A percentile compares a stretch with the other conserved stretches of the same genome.
Evolutionary conservation across 2,888 invertebrate species (phyloP).

Genomic region (Lissonota sp.): DNA sequence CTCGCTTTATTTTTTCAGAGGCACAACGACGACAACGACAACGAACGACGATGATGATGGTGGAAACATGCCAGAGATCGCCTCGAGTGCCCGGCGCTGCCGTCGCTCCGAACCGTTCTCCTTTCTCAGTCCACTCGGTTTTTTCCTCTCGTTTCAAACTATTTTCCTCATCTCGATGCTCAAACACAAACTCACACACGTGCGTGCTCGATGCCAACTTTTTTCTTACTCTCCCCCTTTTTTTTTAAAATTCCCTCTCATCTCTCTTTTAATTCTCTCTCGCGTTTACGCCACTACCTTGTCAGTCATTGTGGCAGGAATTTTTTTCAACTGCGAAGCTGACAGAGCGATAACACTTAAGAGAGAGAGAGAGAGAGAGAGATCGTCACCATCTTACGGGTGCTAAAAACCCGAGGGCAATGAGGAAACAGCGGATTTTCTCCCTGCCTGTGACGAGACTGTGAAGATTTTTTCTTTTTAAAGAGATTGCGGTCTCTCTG

Average conservation of each 20-base stretch:
- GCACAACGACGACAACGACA: slow-evolving; percentile 8
- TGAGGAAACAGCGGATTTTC: slow-evolving; percentile 45
- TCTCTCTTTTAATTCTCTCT: slow-evolving; percentile 4
- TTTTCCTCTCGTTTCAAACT: slow-evolving; percentile 1
- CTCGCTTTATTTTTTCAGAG: slow-evolving; percentile 51
- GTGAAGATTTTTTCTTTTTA: slow-evolving; percentile 34
- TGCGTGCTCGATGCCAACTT: slow-evolving; percentile 50
- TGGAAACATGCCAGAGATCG: slow-evolving; percentile 35
- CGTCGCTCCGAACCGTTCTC: slow-evolving; percentile 27
- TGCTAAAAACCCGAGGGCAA: slow-evolving; percentile 37
- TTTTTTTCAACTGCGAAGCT: slow-evolving; percentile 52
- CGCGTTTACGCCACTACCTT: slow-evolving; percentile 42
- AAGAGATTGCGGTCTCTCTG: slow-evolving; percentile 41
- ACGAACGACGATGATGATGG: slow-evolving; percentile 49
- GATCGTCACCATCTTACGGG: slow-evolving; percentile 25
- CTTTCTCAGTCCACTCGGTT: neutral
- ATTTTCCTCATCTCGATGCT: slow-evolving; percentile 5
- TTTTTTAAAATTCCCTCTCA: too few species aligned
- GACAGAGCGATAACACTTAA: slow-evolving; percentile 18
- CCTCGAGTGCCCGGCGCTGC: slow-evolving; percentile 49
- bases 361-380: slow-evolving; percentile 9
- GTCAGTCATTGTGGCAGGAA: slow-evolving; percentile 54
- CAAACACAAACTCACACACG: slow-evolving; percentile 34
- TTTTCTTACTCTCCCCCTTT: slow-evolving; percentile 7
- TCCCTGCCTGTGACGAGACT: slow-evolving; percentile 21